Evolutionary conservation across 2,113 vertebrate species (phyloP).

Genomic region (Malurus alboscapulatus): DNA sequence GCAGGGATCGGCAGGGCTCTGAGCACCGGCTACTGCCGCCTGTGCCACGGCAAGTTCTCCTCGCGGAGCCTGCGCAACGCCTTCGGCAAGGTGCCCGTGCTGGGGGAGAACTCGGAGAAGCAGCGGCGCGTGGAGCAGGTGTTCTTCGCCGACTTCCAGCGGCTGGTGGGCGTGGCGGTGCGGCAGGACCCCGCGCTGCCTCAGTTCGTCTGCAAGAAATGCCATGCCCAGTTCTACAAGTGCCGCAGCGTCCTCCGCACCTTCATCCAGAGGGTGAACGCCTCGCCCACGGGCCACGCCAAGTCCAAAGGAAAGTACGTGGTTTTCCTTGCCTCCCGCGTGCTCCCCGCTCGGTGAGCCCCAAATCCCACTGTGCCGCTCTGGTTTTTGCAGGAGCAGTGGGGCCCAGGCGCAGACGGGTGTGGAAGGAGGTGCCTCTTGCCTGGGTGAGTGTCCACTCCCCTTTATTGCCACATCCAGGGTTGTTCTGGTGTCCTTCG

Average conservation of each 20-base stretch:
- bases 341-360: fast-evolving
- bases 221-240: constrained; percentile 93
- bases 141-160: constrained; percentile 90
- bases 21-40: constrained; percentile 83
- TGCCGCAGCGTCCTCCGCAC: constrained; percentile 85
- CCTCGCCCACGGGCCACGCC: constrained; percentile 63
- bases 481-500: fast-evolving
- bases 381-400: constrained; percentile 52
- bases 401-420: neutral
- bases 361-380: neutral
- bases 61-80: constrained; percentile 85
- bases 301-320: constrained; percentile 74
- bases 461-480: fast-evolving
- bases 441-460: constrained; percentile 66
- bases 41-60: constrained; percentile 94
- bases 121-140: constrained; percentile 72
- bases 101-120: constrained; percentile 64
- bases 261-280: constrained; percentile 90
- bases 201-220: constrained; percentile 91
- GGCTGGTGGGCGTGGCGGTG: constrained; percentile 85
- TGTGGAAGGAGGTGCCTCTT: constrained; percentile 36
- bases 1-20: constrained; percentile 71
- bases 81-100: constrained; percentile 75
- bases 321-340: fast-evolving
- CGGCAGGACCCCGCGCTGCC: constrained; percentile 83